Base-by-base conservation (phyloP, 2,113 vertebrate genomes). In the Desmodus rotundus region DNA sequence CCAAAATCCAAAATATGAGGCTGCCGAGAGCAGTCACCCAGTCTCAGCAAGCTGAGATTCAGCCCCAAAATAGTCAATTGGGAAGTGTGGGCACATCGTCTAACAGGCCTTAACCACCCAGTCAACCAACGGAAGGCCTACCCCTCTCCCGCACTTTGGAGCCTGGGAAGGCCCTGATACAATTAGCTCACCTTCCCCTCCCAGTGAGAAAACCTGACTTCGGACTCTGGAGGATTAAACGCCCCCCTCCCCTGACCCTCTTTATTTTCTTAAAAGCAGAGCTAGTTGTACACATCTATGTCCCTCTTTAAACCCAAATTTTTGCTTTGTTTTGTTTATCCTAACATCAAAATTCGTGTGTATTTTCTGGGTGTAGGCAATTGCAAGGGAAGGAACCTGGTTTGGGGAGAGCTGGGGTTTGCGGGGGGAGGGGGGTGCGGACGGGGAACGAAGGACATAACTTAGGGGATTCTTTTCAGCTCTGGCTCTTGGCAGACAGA, bases 171-270 rank as follows among this genome's bases (percentile, higher is more conserved):
- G 43, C 65, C 43, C 22, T 43, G 12, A 67, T 61, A 50, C 33
- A 73, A n/a, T 89, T 26, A 83, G 58, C 81, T 38, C 13, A 10
- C 45, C 2, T 1, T 68, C 24, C 24, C 56, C 56, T 50, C 50
- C 41, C 43, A 56, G 63, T 41, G 33, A 89, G 70, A 77, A 97
- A 91, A 96, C 58, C 80, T 41, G 58, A 95, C 45, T 72, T 93
- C 41, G 11, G 28, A 67, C 52, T 13, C 83, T 22, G 10, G 54
- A 41, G 88, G 47, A 50, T 86, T 92, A 38, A 50, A 28, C 10
- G 16, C 24, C 19, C 22, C 28, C 31, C 13, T 4, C 8, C 4
- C 19, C 7, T 15, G n/a, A 8, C 28, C 63, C 31, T n/a, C 31
- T 65, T 45, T 38, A 36, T 54, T 43, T 20, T 10, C 73, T 76